Base-by-base conservation (phyloP, 2,888 invertebrate genomes). In the Eristalis tenax region DNA sequence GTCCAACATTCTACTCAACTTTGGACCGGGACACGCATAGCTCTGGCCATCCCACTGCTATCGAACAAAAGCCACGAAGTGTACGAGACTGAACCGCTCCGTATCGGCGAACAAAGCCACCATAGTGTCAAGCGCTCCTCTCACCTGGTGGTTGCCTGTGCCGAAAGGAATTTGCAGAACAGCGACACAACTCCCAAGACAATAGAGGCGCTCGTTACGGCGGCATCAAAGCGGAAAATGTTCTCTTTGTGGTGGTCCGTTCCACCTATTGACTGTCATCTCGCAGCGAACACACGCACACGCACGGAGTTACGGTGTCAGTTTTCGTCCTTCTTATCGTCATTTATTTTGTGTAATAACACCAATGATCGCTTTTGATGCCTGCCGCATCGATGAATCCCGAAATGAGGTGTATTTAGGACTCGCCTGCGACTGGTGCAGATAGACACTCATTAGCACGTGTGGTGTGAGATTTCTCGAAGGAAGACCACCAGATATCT, bases 201-300 rank as follows among this genome's bases (percentile, higher is more conserved):
- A 91, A 91, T 89, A 83, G 82, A 80, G 88, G 83, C 89, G 89
- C 89, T 91, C 90, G 92, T 91, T 90, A 92, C 92, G 92, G 92
- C 91, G 90, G 90, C 90, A 92, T 92, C 92, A 92, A 92, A 92
- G 92, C 90, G 89, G 90, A 90, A 91, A 91, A 92, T 91, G 89
- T 90, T 91, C 92, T 91, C 90, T 89, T 89, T 91, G 91, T 91
- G 92, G 92, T 92, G 92, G 92, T 92, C 92, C 76, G 75, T 83
- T 83, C 66, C 83, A 73, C 83, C 79, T 83, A 83, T 87, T 83
- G 71, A 81, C 69, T 50, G 69, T 74, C 70, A 69, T 50, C 63
- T 76, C 65, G 56, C 26, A 59, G 4, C 18, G 18, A 15, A 65
- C 59, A 73, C 77, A 77, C 65, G 50, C 56, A 73, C 4, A 57